Evolutionary conservation across 2,797 vertebrate species (phyloP).

Genomic region (Ataeniobius toweri): DNA sequence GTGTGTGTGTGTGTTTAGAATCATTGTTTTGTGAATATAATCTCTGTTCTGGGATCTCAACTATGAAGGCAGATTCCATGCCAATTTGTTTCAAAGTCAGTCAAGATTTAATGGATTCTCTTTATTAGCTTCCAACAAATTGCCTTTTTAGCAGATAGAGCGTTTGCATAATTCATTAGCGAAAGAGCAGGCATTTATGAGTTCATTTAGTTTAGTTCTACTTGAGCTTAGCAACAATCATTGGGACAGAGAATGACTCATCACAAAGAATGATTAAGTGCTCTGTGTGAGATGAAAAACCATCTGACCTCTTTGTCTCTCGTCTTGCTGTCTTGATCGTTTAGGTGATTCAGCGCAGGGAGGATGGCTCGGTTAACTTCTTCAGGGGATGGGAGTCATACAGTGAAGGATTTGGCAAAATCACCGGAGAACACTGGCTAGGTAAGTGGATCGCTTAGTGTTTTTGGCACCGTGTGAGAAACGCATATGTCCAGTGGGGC

Average conservation of each 20-base stretch:
- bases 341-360: slow-evolving; percentile 94
- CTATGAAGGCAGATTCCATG: slow-evolving; percentile 55
- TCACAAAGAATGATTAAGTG: slow-evolving; percentile 47
- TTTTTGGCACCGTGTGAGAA: slow-evolving; percentile 23
- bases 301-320: slow-evolving; percentile 42
- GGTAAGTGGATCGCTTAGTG: slow-evolving; percentile 79
- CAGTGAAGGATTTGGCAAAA: slow-evolving; percentile 93
- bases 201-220: slow-evolving; percentile 58
- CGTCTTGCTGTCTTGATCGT: slow-evolving; percentile 38
- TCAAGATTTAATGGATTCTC: slow-evolving; percentile 70
- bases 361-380: slow-evolving; percentile 94
- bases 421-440: slow-evolving; percentile 96
- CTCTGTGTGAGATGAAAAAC: slow-evolving; percentile 33
- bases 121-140: slow-evolving; percentile 71
- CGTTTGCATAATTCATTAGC: slow-evolving; percentile 72
- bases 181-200: slow-evolving; percentile 57
- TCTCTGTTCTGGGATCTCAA: slow-evolving; percentile 54
- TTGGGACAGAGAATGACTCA: slow-evolving; percentile 51
- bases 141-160: slow-evolving; percentile 63
- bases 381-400: slow-evolving; percentile 96
- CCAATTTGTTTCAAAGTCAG: slow-evolving; percentile 65
- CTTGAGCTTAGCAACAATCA: slow-evolving; percentile 46
- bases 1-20: slow-evolving; percentile 41
- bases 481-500: slow-evolving; percentile 2
- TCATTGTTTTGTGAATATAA: slow-evolving; percentile 58